A percentile compares a stretch with the other conserved stretches of the same genome.
These are phyloP conservation scores for Drosophila biarmipes DNA, from an alignment of 1,140 invertebrate genomes.

Conservation along the genomic window DNA sequence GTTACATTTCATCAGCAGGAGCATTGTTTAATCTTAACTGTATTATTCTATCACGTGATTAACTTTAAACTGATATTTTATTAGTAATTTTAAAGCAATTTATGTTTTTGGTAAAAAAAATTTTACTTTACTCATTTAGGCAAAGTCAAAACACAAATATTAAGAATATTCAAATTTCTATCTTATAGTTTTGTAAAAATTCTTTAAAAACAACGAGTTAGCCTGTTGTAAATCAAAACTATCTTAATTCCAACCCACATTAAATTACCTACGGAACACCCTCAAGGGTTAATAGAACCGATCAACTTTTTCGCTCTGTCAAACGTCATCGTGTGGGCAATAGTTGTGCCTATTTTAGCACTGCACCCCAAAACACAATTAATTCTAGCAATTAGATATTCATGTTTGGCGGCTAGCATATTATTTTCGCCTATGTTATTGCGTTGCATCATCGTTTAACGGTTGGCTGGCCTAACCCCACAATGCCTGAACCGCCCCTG, in stretches of 20 bases:
- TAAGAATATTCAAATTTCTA: no score
- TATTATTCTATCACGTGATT: neutral
- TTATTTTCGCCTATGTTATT: slow-evolving; percentile 8
- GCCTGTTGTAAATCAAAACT: neutral
- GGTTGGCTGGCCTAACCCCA: slow-evolving; percentile 10
- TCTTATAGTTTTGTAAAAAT: no score
- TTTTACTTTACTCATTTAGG: no score
- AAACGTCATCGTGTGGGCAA: slow-evolving; percentile 22
- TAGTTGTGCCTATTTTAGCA: slow-evolving; percentile 17
- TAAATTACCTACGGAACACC: no score
- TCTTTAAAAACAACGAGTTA: no score
- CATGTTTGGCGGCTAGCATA: slow-evolving; percentile 11
- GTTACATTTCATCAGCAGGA: no score
- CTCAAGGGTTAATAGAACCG: slow-evolving; percentile 16
- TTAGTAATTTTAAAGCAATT: no score
- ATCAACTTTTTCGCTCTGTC: slow-evolving; percentile 22
- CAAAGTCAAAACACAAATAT: no score
- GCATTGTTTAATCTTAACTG: neutral
- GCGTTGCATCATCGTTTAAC: slow-evolving; percentile 32
- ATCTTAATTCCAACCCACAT: no score
- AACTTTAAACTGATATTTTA: neutral
- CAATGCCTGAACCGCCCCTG: slow-evolving; percentile 38
- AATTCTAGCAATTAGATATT: slow-evolving; percentile 28
- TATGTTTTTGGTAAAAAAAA: no score
- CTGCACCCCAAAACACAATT: slow-evolving; percentile 30